Percentiles rank a stretch among this genome's conserved stretches.
Conservation (phyloP, 2,797 vertebrate species). For the Acomys russatus region DNA sequence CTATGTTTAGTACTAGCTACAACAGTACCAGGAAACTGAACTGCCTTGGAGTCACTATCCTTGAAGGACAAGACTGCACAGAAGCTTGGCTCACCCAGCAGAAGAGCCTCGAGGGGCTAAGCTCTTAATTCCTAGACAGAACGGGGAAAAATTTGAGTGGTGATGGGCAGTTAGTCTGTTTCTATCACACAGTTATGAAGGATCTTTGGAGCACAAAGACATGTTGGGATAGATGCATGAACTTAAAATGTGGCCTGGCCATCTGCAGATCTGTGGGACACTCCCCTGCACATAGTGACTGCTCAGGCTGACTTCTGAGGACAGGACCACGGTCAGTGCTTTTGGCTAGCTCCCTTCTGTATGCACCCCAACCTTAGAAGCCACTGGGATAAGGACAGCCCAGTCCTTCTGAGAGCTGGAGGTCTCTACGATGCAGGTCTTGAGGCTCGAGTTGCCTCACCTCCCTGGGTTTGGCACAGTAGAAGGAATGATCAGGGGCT, state of each 20-base stretch:
- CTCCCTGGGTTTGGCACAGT: constrained; percentile 55
- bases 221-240: not conserved
- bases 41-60: not conserved
- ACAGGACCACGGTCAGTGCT: not conserved
- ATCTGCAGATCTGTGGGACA: not conserved
- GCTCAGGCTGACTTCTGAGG: not conserved
- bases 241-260: not conserved
- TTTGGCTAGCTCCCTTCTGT: not conserved
- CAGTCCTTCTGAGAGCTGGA: no score
- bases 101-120: not conserved
- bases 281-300: not conserved
- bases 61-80: not conserved
- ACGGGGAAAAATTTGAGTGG: not conserved
- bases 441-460: not conserved
- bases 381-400: no score
- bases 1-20: not conserved
- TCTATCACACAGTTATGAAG: not conserved
- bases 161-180: not conserved
- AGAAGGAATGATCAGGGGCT: not conserved
- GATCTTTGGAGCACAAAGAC: not conserved
- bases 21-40: not conserved
- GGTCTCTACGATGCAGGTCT: not conserved
- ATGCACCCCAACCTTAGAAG: not conserved
- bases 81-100: not conserved
- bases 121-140: not conserved